These are phyloP conservation scores for Ochotona curzoniae DNA, from an alignment of 2,113 vertebrate species.

Conservation along the genomic window DNA sequence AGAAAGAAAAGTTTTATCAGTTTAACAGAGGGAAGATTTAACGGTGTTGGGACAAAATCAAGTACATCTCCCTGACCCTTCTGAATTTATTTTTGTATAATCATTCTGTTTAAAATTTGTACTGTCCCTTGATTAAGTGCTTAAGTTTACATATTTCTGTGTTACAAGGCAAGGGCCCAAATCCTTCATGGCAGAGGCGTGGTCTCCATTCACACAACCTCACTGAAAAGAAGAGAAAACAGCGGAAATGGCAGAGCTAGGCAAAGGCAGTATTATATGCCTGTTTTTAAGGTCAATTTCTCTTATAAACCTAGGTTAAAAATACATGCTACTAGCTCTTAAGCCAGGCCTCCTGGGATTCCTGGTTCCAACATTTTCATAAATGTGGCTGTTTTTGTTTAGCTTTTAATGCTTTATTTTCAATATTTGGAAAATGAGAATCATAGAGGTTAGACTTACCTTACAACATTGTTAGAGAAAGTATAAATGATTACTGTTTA, in stretches of 20 bases:
- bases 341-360: neutral
- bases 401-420: neutral
- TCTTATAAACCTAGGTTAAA: neutral
- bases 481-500: neutral
- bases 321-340: neutral
- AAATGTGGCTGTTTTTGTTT: neutral
- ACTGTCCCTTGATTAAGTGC: neutral
- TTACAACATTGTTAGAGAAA: neutral
- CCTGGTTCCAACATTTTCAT: neutral
- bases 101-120: neutral
- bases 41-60: neutral
- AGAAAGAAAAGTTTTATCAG: neutral
- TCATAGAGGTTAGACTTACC: neutral
- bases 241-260: neutral
- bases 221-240: neutral
- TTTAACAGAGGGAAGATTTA: neutral
- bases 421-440: constrained; percentile 4
- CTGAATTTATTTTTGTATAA: neutral
- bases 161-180: neutral
- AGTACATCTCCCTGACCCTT: neutral
- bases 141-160: neutral
- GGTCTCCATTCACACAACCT: neutral
- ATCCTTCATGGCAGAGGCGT: neutral
- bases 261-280: neutral
- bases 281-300: neutral